Percentiles rank a stretch among this genome's conserved stretches.
Evolutionary conservation across 1,140 invertebrate species (phyloP).

Genomic region (Belonocnema kinseyi): DNA sequence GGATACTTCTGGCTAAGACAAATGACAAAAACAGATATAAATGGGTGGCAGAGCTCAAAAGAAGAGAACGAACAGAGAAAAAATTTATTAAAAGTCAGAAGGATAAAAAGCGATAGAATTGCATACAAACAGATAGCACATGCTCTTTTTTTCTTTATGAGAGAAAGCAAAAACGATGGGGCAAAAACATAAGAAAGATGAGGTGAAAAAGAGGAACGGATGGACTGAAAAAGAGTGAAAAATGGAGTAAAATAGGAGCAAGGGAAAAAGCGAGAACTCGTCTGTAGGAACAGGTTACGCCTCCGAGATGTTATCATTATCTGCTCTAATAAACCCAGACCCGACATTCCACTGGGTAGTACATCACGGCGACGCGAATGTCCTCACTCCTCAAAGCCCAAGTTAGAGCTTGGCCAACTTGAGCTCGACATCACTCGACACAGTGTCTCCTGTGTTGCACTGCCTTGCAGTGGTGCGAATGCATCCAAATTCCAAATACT

Average conservation of each 20-base stretch:
- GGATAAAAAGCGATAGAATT: too few species aligned
- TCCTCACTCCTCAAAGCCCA: constrained; percentile 39
- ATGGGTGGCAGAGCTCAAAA: too few species aligned
- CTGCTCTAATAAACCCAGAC: constrained; percentile 67
- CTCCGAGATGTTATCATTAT: constrained; percentile 70
- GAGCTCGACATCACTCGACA: background rate
- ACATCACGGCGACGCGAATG: constrained; percentile 51
- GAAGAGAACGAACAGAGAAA: too few species aligned
- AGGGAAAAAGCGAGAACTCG: constrained; percentile 35
- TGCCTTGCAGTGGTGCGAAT: background rate
- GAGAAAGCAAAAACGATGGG: too few species aligned
- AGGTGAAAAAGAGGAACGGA: constrained; percentile 29
- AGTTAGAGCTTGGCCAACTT: constrained; percentile 17
- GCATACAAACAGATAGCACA: too few species aligned
- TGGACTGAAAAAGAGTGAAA: background rate
- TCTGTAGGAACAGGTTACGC: constrained; percentile 52
- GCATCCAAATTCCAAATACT: too few species aligned
- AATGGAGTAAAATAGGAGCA: background rate
- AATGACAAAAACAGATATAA: too few species aligned
- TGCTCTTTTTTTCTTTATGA: too few species aligned
- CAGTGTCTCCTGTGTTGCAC: constrained; percentile 1
- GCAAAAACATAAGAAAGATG: constrained; percentile 18
- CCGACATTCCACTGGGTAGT: constrained; percentile 59
- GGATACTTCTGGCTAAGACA: constrained; percentile 36
- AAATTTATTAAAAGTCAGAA: too few species aligned